These are phyloP conservation scores for Hypolimnas misippus DNA, from an alignment of 2,888 invertebrate species.

Conservation along the genomic window DNA sequence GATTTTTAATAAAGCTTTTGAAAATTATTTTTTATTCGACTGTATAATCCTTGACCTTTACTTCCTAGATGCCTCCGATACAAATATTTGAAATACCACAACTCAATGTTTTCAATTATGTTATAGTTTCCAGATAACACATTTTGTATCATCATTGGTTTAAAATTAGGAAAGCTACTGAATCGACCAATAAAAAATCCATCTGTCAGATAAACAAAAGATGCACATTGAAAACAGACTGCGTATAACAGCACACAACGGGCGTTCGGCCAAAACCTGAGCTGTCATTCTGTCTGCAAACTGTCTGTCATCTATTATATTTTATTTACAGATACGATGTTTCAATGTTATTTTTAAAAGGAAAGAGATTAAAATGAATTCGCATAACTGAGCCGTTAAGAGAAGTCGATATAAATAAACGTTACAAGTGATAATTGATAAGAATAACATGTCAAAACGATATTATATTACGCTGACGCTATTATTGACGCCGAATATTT, in stretches of 20 bases:
- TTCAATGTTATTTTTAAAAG: slow-evolving; percentile 53
- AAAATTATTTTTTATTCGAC: slow-evolving; percentile 1
- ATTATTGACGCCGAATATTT: slow-evolving; percentile 60
- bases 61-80: not conserved
- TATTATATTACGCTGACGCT: slow-evolving; percentile 56
- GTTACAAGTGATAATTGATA: slow-evolving; percentile 3
- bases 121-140: not conserved
- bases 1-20: slow-evolving; percentile 24
- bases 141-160: not conserved
- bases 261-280: not conserved
- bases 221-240: slow-evolving; percentile 6
- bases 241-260: not conserved
- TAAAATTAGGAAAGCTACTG: not conserved
- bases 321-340: slow-evolving; percentile 33
- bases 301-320: slow-evolving; percentile 25
- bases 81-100: slow-evolving; percentile 16
- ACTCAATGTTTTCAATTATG: slow-evolving; percentile 9
- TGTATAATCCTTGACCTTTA: slow-evolving; percentile 16
- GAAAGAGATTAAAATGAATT: slow-evolving; percentile 41
- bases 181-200: slow-evolving; percentile 1
- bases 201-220: not conserved
- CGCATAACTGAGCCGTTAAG: slow-evolving; percentile 7
- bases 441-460: slow-evolving; percentile 40
- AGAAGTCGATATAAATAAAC: slow-evolving; percentile 26
- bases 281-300: slow-evolving; percentile 20